Evolutionary conservation across 2,113 vertebrate species (phyloP).

Genomic region (Daubentonia madagascariensis): DNA sequence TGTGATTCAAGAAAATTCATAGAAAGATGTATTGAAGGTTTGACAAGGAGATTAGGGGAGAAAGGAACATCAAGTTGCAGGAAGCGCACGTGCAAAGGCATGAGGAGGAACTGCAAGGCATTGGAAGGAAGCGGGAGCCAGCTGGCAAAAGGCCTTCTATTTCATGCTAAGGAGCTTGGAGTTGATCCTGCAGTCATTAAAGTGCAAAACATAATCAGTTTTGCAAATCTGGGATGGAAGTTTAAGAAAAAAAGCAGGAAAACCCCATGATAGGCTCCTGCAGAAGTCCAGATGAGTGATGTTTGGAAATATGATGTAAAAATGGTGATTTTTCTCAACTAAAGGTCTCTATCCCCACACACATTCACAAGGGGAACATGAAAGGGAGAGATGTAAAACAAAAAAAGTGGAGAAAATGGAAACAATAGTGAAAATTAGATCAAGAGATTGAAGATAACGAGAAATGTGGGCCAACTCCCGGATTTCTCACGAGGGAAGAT

Average conservation of each 20-base stretch:
- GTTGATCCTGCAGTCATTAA: not conserved
- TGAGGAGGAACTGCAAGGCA: not conserved
- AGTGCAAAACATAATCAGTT: not conserved
- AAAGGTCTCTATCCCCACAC: not conserved
- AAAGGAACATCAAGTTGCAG: not conserved
- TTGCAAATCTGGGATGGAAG: not conserved
- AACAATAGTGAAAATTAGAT: not conserved
- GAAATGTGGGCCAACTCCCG: not conserved
- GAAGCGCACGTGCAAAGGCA: not conserved
- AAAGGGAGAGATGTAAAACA: not conserved
- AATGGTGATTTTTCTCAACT: not conserved
- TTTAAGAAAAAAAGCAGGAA: not conserved
- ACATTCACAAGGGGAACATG: not conserved
- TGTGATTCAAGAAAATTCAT: not conserved
- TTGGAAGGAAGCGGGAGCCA: not conserved
- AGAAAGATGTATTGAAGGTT: slow-evolving; percentile 16
- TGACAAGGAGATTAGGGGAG: not conserved
- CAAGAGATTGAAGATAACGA: not conserved
- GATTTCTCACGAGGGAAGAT: not conserved
- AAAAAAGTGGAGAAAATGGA: not conserved
- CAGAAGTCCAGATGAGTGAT: not conserved
- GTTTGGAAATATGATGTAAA: slow-evolving; percentile 1
- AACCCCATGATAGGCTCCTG: not conserved
- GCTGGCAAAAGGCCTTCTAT: not conserved
- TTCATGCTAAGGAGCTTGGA: not conserved